A percentile compares a stretch with the other conserved stretches of the same genome.
Evolutionary conservation across 53 echinoderm and acorn worm genomes (phyloP).

Genomic region (Holothuria leucospilota): DNA sequence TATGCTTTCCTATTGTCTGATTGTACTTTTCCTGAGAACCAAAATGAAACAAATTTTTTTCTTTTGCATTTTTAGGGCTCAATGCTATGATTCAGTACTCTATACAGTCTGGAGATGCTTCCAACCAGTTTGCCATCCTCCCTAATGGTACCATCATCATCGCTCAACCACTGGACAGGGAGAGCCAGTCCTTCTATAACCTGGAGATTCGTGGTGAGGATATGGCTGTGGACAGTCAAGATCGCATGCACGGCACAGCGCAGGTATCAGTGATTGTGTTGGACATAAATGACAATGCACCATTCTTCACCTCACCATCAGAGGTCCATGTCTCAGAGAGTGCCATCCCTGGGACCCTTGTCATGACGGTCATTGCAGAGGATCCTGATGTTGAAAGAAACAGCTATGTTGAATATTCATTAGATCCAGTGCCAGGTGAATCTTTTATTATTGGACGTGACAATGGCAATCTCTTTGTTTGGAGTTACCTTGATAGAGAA

Average conservation of each 20-base stretch:
- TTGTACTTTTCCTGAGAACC: neutral
- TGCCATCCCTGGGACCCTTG: constrained; percentile 60
- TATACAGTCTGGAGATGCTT: constrained; percentile 81
- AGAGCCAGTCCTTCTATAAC: constrained; percentile 84
- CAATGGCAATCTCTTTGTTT: constrained; percentile 79
- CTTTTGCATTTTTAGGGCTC: constrained; percentile 55
- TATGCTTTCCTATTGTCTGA: too few species aligned
- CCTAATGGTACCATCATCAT: constrained; percentile 77
- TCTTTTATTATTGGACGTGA: constrained; percentile 70
- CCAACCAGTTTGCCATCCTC: constrained; percentile 63
- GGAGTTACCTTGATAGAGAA: constrained; percentile 79
- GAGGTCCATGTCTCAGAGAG: constrained; percentile 69
- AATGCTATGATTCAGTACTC: constrained; percentile 79
- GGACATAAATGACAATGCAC: constrained; percentile 89
- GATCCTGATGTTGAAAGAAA: constrained; percentile 88
- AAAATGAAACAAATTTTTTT: neutral
- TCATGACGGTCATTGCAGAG: constrained; percentile 79
- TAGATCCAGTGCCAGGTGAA: constrained; percentile 69
- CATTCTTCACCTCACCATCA: constrained; percentile 72
- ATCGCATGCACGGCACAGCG: constrained; percentile 59
- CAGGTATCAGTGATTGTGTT: constrained; percentile 85
- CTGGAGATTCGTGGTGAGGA: constrained; percentile 80
- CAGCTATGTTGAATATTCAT: constrained; percentile 83
- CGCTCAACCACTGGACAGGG: constrained; percentile 75
- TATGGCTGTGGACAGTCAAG: constrained; percentile 58